Base-by-base conservation (phyloP, 2,797 vertebrate species). In the Gobio occitaniae region DNA sequence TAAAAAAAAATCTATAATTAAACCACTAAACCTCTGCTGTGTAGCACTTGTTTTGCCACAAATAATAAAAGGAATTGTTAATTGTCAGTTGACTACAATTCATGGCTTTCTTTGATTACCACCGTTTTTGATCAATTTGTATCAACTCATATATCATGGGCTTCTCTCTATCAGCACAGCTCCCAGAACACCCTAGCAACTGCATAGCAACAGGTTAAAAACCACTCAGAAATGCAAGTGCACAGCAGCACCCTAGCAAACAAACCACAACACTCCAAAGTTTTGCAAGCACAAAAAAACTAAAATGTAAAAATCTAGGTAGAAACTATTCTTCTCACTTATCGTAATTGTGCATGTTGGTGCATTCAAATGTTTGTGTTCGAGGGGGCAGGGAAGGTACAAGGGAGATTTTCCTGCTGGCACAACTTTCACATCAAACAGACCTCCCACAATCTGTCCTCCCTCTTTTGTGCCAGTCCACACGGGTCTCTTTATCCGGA, bases 391-490 rank as follows among this genome's bases (percentile, higher is more conserved):
- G n/a, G 54, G 63, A 54, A 56, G 36, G 74, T 47, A 21, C 7
- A 59, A 17, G 13, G 59, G 74, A 36, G 82, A 59, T 84, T 78
- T 78, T 50, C 65, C 32, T 70, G 52, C 74, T 70, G 74, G 82
- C 74, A 70, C 36, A 78, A 48, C 52, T n/a, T 36, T 78, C 63
- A 70, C 25, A 69, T 78, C 36, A 70, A 78, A 84, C 25, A 77
- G 74, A 54, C 82, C 72, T 59, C 48, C 48, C 25, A 69, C 74
- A 84, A 59, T 59, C 74, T 48, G 65, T 70, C 63, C 38, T 47
- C 61, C 25, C 72, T 68, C 63, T 84, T 76, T 66, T 69, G 47
- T 47, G 74, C 74, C 82, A 56, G 48, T 77, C 68, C 74, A 78
- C 83, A 69, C 32, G 32, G 9, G 13, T 74, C 82, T 86, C 48